phyloP scores from a whole-genome alignment of 2,113 vertebrate species.

The Neodon shergylaensis region DNA sequence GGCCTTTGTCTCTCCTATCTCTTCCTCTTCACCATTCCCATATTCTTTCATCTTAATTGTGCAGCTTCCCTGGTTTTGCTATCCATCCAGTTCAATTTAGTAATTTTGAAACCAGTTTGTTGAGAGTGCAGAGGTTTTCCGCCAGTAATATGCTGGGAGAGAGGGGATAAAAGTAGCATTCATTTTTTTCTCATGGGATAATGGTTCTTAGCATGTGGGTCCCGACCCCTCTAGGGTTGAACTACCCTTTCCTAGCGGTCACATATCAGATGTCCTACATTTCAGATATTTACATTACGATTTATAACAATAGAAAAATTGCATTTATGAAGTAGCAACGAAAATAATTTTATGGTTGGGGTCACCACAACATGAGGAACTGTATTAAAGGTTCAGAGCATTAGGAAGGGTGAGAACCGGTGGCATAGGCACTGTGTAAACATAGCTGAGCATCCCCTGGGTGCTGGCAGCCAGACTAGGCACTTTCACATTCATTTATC shows the following conservation, averaged over 20 bases:
- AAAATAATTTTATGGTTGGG: background rate
- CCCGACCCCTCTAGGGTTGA: background rate
- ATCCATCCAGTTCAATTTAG: background rate
- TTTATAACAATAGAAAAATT: background rate
- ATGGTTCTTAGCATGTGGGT: too few relatives aligned
- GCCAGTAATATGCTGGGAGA: too few relatives aligned
- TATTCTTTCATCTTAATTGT: background rate
- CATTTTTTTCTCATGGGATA: too few relatives aligned
- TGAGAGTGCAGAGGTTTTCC: background rate
- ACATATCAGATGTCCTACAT: background rate
- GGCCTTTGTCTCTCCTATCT: background rate
- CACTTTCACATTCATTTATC: background rate
- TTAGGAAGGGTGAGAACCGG: background rate
- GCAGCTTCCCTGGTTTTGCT: background rate
- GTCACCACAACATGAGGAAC: background rate
- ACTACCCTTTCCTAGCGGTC: background rate
- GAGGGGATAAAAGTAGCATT: background rate
- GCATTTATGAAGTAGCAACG: background rate
- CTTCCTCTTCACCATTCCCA: background rate
- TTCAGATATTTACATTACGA: background rate
- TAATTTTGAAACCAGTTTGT: background rate
- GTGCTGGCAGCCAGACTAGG: background rate
- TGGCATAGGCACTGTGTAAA: background rate
- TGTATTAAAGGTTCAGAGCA: background rate
- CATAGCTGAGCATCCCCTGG: background rate